A percentile compares a stretch with the other conserved stretches of the same genome.
Conservation (phyloP, 2,113 vertebrate species). For the Trichomycterus rosablanca region DNA sequence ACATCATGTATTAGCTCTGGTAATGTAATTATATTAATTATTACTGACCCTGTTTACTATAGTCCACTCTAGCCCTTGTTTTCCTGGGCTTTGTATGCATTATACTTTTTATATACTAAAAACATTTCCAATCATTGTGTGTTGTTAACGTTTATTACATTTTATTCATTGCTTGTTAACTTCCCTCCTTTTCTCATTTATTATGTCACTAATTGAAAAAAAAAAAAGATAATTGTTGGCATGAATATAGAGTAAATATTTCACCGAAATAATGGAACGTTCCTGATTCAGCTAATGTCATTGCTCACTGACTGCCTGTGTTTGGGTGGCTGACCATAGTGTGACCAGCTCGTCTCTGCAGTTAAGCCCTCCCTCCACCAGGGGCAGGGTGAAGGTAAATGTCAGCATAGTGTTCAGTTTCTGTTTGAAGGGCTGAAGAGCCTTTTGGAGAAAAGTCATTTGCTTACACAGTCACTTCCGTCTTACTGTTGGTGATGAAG, state of each 20-base stretch:
- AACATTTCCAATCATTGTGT: conserved; percentile 5
- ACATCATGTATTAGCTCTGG: conserved; percentile 2
- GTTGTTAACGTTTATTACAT: conserved; percentile 12
- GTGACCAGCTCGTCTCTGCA: conserved; percentile 20
- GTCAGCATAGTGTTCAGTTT: conserved; percentile 22
- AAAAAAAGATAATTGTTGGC: conserved; percentile 28
- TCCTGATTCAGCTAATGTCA: conserved; percentile 35
- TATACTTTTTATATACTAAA: conserved; percentile 16
- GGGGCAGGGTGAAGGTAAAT: conserved; percentile 28
- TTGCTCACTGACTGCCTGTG: conserved; percentile 17
- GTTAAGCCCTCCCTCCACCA: conserved; percentile 21
- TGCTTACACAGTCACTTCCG: conserved; percentile 96
- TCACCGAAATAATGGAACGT: conserved; percentile 28
- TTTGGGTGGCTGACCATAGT: not conserved
- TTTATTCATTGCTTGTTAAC: conserved; percentile 40
- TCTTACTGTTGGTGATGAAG: conserved; percentile 99
- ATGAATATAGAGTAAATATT: conserved; percentile 29
- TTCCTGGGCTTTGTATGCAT: not conserved
- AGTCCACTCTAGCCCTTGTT: conserved; percentile 35
- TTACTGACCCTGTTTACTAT: not conserved
- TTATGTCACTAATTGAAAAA: conserved; percentile 18
- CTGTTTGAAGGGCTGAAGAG: conserved; percentile 23
- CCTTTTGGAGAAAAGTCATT: conserved; percentile 10
- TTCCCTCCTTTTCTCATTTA: conserved; percentile 17
- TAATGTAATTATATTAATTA: not conserved